Percentiles rank a stretch among this genome's conserved stretches.
These are phyloP conservation scores for Ctenodactylus gundi DNA, from an alignment of 2,113 vertebrate genomes.

Conservation along the genomic window DNA sequence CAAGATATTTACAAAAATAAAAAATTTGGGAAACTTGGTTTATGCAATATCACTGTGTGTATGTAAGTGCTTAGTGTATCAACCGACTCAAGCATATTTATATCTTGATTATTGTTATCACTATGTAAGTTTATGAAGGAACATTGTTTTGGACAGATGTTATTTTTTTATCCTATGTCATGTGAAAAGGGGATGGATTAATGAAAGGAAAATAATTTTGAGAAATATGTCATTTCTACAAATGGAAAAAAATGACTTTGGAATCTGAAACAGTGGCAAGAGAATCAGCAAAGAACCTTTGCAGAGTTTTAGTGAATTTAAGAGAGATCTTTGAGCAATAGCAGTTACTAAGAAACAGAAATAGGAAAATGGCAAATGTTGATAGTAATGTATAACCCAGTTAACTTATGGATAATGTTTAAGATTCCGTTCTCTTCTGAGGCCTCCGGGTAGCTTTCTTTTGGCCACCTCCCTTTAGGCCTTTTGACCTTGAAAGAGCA, in stretches of 20 bases:
- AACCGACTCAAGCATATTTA: not conserved
- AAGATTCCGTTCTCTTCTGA: not conserved
- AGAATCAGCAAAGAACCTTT: not conserved
- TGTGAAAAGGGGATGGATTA: not conserved
- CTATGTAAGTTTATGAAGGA: not conserved
- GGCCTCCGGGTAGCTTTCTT: not conserved
- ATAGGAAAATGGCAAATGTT: not conserved
- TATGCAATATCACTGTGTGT: too few relatives aligned
- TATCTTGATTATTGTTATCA: not conserved
- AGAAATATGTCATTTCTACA: not conserved
- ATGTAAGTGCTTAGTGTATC: not conserved
- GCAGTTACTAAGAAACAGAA: not conserved
- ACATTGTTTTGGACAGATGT: not conserved
- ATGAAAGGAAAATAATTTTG: not conserved
- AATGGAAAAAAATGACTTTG: not conserved
- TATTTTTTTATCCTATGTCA: not conserved
- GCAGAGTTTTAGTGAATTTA: not conserved
- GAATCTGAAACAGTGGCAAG: not conserved
- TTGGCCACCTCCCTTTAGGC: not conserved
- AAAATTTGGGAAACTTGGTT: not conserved
- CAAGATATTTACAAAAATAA: not conserved
- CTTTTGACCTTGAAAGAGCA: not conserved
- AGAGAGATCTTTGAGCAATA: not conserved
- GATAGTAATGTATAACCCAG: not conserved
- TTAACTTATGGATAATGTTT: not conserved